Conservation (phyloP, 2,797 vertebrate species). For the Lophotriccus pileatus region DNA sequence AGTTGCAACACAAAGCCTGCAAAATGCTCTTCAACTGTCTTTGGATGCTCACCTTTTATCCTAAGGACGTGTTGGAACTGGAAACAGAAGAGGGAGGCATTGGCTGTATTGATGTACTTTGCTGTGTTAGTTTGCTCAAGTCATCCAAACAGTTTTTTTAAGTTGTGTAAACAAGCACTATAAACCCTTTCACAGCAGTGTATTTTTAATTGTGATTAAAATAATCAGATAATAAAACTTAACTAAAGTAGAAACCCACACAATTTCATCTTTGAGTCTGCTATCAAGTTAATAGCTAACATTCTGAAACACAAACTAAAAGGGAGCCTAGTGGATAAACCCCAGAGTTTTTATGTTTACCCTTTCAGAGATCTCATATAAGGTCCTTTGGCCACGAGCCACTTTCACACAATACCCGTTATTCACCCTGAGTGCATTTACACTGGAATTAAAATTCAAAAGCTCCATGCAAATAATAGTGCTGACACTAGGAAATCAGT, state of each 20-base stretch:
- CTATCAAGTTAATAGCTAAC: neutral
- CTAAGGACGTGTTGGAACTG: neutral
- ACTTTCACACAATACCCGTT: conserved; percentile 9
- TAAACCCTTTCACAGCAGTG: neutral
- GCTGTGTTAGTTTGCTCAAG: neutral
- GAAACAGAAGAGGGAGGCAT: neutral
- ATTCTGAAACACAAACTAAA: neutral
- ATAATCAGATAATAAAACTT: neutral
- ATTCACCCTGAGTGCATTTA: conserved; percentile 30
- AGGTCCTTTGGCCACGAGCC: conserved; percentile 2
- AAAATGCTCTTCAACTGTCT: neutral
- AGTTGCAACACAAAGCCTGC: neutral
- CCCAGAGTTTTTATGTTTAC: conserved; percentile 16
- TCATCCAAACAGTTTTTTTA: neutral
- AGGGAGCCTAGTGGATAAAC: neutral
- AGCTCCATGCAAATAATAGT: neutral
- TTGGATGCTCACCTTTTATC: neutral
- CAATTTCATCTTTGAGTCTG: neutral
- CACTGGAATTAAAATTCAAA: conserved; percentile 38
- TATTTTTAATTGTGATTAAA: neutral
- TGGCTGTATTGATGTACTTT: neutral
- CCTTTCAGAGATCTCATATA: conserved; percentile 8
- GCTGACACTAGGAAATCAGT: conserved; percentile 38
- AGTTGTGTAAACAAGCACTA: neutral
- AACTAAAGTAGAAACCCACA: neutral